These are phyloP conservation scores for Carassius auratus DNA, from an alignment of 2,113 vertebrate genomes.

Conservation along the genomic window DNA sequence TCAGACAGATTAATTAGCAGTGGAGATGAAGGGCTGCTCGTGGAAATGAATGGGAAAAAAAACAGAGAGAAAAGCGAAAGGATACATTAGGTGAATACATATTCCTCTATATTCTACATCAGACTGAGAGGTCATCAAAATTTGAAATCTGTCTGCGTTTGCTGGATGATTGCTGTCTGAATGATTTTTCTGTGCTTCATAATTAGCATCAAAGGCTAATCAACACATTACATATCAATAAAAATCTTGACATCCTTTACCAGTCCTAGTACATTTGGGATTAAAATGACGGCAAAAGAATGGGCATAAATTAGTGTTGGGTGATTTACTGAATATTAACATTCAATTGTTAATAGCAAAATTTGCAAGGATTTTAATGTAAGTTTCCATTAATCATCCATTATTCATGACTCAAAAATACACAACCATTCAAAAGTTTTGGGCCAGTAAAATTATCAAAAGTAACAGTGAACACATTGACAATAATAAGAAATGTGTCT, in stretches of 20 bases:
- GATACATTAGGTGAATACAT: neutral
- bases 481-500: neutral
- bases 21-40: constrained; percentile 26
- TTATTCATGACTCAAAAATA: neutral
- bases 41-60: neutral
- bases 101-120: neutral
- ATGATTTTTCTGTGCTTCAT: constrained; percentile 66
- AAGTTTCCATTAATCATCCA: neutral
- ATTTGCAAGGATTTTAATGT: neutral
- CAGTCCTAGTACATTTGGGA: neutral
- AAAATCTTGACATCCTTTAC: neutral
- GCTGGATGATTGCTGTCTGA: constrained; percentile 58
- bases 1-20: constrained; percentile 47
- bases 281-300: neutral
- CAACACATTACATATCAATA: constrained; percentile 53
- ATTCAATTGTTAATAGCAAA: neutral
- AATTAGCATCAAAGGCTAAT: constrained; percentile 61
- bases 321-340: neutral
- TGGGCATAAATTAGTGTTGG: neutral
- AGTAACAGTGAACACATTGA: neutral
- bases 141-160: constrained; percentile 64
- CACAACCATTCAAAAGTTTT: neutral
- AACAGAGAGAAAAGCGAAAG: constrained; percentile 39
- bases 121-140: constrained; percentile 33
- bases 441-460: neutral